Percentiles rank a stretch among this genome's conserved stretches.
Conservation (phyloP, 2,888 invertebrate genomes). For the Aphidius colemani region DNA sequence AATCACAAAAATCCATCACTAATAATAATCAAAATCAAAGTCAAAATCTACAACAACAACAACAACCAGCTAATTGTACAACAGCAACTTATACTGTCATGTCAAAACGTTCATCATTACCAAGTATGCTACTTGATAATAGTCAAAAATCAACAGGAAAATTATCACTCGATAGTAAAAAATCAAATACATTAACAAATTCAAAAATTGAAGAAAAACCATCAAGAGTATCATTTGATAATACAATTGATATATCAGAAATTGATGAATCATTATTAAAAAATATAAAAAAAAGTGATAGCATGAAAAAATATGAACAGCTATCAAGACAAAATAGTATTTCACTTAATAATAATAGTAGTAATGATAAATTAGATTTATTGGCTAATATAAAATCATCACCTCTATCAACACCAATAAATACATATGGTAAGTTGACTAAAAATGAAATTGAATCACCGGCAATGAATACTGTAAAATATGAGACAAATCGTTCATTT, state of each 20-base stretch:
- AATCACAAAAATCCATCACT: constrained; percentile 25
- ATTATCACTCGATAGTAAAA: constrained; percentile 46
- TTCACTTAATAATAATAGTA: not conserved
- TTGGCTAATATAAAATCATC: not conserved
- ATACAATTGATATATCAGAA: not conserved
- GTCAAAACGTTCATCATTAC: constrained; percentile 30
- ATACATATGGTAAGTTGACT: not conserved
- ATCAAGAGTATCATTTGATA: not conserved
- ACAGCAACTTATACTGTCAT: constrained; percentile 33
- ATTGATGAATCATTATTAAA: not conserved
- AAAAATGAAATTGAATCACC: constrained; percentile 6
- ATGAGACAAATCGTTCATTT: constrained; percentile 23
- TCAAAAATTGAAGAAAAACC: not conserved
- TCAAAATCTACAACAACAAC: constrained; percentile 1
- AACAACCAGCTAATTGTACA: constrained; percentile 24
- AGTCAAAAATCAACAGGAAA: constrained; percentile 31
- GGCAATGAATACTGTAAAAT: not conserved
- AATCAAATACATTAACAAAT: not conserved
- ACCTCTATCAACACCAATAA: not conserved
- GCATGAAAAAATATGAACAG: not conserved
- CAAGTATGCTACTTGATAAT: constrained; percentile 16
- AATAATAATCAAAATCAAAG: not conserved
- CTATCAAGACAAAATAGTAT: not conserved
- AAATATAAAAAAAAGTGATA: not conserved
- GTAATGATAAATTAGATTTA: not conserved